These are phyloP conservation scores for Theonella swinhoei DNA, from an alignment of 37 sponge, comb jelly and placozoan species.

Conservation along the genomic window DNA sequence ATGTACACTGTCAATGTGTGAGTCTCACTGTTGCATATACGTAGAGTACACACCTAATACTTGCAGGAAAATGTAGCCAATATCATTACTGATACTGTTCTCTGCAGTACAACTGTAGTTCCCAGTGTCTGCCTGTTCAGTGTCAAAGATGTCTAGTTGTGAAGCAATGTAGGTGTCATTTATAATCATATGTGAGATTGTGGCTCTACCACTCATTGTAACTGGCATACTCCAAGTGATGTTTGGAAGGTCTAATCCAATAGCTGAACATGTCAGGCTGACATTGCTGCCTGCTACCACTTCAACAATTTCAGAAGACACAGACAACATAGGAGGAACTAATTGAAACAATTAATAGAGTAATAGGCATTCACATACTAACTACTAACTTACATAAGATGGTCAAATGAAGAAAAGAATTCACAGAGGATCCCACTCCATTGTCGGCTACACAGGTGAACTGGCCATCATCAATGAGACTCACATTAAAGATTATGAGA, in stretches of 20 bases:
- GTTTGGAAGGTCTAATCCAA: background rate
- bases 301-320: background rate
- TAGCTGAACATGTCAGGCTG: background rate
- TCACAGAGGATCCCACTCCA: background rate
- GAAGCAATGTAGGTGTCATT: background rate
- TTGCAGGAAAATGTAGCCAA: background rate
- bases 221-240: background rate
- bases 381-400: background rate
- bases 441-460: background rate
- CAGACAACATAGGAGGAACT: background rate
- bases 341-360: background rate
- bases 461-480: background rate
- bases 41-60: background rate
- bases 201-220: background rate
- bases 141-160: background rate
- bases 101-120: background rate
- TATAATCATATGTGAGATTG: background rate
- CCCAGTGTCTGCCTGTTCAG: background rate
- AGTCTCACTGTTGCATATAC: background rate
- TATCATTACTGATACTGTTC: background rate
- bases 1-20: too few species aligned
- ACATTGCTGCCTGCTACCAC: background rate
- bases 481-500: too few species aligned
- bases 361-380: too few species aligned
- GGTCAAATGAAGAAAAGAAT: background rate